Conservation (phyloP, 2,113 vertebrate genomes). For the Chroicocephalus ridibundus region DNA sequence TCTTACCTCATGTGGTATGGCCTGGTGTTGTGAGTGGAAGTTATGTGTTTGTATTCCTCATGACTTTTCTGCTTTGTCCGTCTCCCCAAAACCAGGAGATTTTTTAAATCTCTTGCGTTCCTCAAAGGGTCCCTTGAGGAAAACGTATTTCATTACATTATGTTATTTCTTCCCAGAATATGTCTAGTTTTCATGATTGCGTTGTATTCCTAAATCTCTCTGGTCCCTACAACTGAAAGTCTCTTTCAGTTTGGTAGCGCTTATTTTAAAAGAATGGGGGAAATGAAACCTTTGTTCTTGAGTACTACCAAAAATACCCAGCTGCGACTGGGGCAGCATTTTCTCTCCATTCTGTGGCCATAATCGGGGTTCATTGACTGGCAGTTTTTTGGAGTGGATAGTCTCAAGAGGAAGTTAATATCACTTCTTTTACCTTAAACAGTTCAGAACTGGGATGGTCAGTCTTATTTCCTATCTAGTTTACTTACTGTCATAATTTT, state of each 20-base stretch:
- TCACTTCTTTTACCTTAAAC: not conserved
- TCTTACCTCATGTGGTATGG: not conserved
- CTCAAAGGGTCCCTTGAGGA: not conserved
- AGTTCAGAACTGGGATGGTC: not conserved
- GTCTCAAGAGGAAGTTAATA: not conserved
- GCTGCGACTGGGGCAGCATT: not conserved
- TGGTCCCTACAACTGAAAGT: not conserved
- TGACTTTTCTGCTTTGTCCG: not conserved
- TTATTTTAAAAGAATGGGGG: not conserved
- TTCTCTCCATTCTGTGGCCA: not conserved
- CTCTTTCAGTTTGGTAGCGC: not conserved
- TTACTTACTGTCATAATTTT: not conserved
- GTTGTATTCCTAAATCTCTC: not conserved
- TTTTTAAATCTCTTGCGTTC: not conserved
- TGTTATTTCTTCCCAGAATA: not conserved
- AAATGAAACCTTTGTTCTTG: not conserved
- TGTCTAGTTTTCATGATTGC: not conserved
- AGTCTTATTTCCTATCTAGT: not conserved
- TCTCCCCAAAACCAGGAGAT: not conserved
- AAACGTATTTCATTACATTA: not conserved
- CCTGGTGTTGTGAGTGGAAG: not conserved
- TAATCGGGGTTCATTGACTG: not conserved
- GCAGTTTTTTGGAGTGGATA: not conserved
- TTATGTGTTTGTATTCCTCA: not conserved
- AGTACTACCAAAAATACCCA: not conserved